phyloP scores from a whole-genome alignment of 2,797 vertebrate genomes.

The Babyrousa celebensis region DNA sequence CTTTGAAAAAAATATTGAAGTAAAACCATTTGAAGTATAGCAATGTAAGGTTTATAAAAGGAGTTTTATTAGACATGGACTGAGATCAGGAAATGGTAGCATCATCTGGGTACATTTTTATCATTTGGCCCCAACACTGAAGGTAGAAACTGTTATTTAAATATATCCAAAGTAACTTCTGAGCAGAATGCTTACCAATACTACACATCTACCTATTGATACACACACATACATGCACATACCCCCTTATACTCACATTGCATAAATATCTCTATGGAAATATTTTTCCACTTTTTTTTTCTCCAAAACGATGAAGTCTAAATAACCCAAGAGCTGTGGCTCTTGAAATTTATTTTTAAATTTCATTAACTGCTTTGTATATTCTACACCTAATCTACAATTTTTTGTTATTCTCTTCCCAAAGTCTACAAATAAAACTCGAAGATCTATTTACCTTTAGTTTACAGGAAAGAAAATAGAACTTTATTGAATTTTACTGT shows the following conservation, averaged over 20 bases:
- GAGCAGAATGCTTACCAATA: neutral
- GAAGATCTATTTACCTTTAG: neutral
- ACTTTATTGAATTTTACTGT: constrained; percentile 68
- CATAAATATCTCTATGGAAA: neutral
- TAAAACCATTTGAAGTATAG: neutral
- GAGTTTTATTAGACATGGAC: neutral
- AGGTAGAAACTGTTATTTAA: neutral
- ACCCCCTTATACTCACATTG: neutral
- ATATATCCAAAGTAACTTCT: neutral
- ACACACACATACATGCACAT: neutral
- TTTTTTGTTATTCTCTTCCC: neutral
- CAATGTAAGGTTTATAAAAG: neutral
- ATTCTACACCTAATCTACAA: neutral
- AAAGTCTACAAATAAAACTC: constrained; percentile 60
- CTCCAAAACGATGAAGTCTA: neutral
- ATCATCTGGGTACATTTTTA: neutral
- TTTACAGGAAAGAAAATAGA: constrained; percentile 70
- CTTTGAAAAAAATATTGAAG: neutral
- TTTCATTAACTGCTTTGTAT: constrained; percentile 17
- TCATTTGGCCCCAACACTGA: neutral
- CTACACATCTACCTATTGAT: neutral
- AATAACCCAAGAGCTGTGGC: neutral
- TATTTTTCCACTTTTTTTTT: neutral
- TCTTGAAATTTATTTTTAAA: constrained; percentile 1
- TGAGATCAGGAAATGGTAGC: neutral